These are phyloP conservation scores for Phortica okadai DNA, from an alignment of 2,888 invertebrate genomes.

Conservation along the genomic window DNA sequence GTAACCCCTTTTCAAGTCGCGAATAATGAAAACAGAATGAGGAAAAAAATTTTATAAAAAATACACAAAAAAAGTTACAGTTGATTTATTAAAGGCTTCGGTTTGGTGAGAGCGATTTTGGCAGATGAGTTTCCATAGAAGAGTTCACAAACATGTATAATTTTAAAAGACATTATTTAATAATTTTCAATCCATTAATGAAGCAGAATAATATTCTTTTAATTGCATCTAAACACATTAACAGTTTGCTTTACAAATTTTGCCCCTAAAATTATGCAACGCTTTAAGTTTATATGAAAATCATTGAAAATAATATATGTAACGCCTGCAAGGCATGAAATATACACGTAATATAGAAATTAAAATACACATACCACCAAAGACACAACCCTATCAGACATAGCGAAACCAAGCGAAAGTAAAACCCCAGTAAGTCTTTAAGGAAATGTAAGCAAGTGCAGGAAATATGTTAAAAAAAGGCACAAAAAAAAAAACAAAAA, in stretches of 20 bases:
- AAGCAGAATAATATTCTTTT: too few species aligned
- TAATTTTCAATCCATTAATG: too few species aligned
- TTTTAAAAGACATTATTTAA: too few species aligned
- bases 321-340: constrained; percentile 8
- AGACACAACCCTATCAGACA: not conserved
- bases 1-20: constrained; percentile 5
- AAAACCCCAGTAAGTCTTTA: not conserved
- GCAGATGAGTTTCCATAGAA: not conserved
- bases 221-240: too few species aligned
- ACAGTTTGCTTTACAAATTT: too few species aligned
- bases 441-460: constrained; percentile 2
- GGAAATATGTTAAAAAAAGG: not conserved
- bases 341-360: not conserved
- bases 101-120: not conserved
- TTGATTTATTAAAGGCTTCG: constrained; percentile 2
- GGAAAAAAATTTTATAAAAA: not conserved
- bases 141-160: too few species aligned
- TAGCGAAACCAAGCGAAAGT: not conserved
- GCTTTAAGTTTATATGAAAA: constrained; percentile 1
- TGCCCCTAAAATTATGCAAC: constrained; percentile 20
- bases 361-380: not conserved
- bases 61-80: not conserved
- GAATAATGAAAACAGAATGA: not conserved
- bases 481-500: not conserved
- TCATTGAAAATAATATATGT: constrained; percentile 5